These are phyloP conservation scores for Leptinotarsa rubiginosa DNA, from an alignment of 2,888 invertebrate species.

Conservation along the genomic window DNA sequence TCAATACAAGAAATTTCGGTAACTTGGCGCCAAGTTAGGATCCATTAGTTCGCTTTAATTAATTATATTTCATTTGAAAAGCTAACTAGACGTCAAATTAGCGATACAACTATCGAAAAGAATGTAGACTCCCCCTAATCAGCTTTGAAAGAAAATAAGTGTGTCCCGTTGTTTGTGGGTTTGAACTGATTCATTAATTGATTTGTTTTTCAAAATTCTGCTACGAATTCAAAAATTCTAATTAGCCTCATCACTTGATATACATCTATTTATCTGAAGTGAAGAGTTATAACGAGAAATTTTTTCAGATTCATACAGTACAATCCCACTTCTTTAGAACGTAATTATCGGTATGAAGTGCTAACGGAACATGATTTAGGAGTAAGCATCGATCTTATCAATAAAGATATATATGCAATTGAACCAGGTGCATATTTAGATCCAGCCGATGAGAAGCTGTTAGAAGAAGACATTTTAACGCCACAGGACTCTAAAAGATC, in stretches of 20 bases:
- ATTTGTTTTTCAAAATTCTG: too few species aligned
- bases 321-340: conserved; percentile 94
- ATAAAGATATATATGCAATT: conserved; percentile 91
- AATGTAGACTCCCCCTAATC: too few species aligned
- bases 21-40: too few species aligned
- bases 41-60: too few species aligned
- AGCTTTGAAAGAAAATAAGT: too few species aligned
- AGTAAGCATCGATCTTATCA: conserved; percentile 96
- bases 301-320: conserved; percentile 86
- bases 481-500: conserved; percentile 91
- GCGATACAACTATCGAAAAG: too few species aligned
- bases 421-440: conserved; percentile 83
- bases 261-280: background rate
- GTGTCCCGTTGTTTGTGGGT: too few species aligned
- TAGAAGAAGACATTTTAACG: conserved; percentile 94
- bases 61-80: too few species aligned
- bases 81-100: too few species aligned
- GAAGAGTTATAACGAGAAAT: background rate
- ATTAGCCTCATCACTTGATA: conserved; percentile 28
- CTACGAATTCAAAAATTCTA: too few species aligned
- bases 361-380: conserved; percentile 98
- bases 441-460: conserved; percentile 92
- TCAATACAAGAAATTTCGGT: too few species aligned
- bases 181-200: too few species aligned
- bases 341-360: conserved; percentile 95